Conservation (phyloP, 2,113 vertebrate species). For the Bufo gargarizans region DNA sequence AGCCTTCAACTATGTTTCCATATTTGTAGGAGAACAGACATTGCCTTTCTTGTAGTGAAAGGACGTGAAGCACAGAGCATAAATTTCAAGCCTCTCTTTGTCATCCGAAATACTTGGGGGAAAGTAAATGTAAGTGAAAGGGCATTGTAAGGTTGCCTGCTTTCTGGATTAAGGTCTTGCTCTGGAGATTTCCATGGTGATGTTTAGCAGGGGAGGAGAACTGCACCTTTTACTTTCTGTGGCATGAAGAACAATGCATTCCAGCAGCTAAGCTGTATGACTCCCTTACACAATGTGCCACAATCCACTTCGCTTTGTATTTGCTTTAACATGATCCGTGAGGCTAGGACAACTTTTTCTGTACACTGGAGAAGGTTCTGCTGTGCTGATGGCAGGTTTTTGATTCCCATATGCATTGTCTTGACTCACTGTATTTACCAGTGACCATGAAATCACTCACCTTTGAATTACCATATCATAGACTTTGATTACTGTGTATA, state of each 20-base stretch:
- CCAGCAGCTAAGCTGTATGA: slow-evolving; percentile 46
- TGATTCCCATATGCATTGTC: neutral
- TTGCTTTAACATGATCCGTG: slow-evolving; percentile 16
- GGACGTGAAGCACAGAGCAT: neutral
- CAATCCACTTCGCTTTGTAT: slow-evolving; percentile 39
- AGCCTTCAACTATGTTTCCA: neutral
- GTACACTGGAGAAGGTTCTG: neutral
- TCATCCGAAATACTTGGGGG: slow-evolving; percentile 31
- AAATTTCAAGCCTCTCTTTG: neutral
- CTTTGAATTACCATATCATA: neutral
- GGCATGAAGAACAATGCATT: slow-evolving; percentile 51
- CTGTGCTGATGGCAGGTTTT: neutral
- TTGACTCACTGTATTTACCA: neutral
- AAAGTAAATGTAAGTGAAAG: slow-evolving; percentile 52
- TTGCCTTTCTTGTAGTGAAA: neutral
- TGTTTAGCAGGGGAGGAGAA: slow-evolving; percentile 42
- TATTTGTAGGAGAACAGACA: neutral
- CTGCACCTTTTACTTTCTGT: slow-evolving; percentile 42
- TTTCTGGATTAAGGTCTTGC: slow-evolving; percentile 43
- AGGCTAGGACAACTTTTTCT: slow-evolving; percentile 11
- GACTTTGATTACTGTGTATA: neutral
- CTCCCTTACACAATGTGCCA: neutral
- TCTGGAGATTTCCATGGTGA: slow-evolving; percentile 54
- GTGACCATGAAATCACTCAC: neutral
- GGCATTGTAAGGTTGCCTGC: slow-evolving; percentile 49